A percentile compares a stretch with the other conserved stretches of the same genome.
phyloP scores from a whole-genome alignment of 1,140 invertebrate species.

The Monochamus saltuarius region DNA sequence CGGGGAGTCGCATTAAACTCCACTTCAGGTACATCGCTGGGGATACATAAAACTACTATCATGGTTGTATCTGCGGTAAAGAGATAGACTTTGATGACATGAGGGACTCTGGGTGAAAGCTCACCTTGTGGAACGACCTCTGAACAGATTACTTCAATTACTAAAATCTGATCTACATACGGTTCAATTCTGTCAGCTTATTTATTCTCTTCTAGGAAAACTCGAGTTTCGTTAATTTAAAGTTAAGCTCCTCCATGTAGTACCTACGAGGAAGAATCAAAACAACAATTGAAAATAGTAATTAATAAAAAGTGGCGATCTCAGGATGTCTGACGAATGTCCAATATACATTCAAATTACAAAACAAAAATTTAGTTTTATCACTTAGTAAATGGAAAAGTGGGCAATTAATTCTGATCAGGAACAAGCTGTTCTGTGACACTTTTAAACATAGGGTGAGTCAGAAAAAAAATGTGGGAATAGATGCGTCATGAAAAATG shows the following conservation, averaged over 20 bases:
- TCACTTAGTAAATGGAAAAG: no score
- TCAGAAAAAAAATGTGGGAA: no score
- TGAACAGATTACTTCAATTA: constrained; percentile 17
- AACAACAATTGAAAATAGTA: no score
- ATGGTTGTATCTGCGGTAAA: neutral
- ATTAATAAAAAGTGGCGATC: no score
- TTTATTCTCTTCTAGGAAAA: constrained; percentile 4
- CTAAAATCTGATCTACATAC: constrained; percentile 1
- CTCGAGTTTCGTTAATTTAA: neutral
- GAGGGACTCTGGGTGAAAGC: constrained; percentile 6
- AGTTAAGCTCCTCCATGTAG: neutral
- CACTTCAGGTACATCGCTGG: constrained; percentile 1
- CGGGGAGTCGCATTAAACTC: neutral
- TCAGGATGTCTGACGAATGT: no score
- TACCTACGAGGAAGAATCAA: no score
- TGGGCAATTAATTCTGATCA: no score
- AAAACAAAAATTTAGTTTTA: no score
- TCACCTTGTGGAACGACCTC: constrained; percentile 10
- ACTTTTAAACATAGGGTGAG: no score
- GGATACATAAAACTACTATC: neutral
- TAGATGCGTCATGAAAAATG: no score
- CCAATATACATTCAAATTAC: no score
- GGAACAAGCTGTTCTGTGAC: no score
- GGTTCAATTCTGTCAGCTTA: constrained; percentile 5
- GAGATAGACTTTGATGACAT: constrained; percentile 10